Conservation (phyloP, 1,140 invertebrate species). For the Cotesia glomerata region DNA sequence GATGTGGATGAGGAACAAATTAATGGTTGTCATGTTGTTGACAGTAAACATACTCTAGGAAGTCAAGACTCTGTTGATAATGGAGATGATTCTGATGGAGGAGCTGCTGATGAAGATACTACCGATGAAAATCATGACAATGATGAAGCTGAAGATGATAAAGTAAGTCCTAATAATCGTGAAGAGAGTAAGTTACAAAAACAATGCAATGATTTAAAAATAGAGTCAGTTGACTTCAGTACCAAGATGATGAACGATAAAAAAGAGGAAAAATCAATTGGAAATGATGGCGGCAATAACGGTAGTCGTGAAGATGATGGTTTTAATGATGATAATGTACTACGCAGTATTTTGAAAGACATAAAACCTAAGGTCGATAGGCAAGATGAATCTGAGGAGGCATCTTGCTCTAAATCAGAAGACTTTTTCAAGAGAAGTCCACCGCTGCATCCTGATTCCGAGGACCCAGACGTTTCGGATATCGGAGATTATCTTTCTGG, state of each 20-base stretch:
- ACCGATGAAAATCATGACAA: background rate
- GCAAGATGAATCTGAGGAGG: conserved; percentile 2
- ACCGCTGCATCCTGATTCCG: conserved; percentile 29
- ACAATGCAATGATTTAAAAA: background rate
- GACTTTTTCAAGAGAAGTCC: conserved; percentile 5
- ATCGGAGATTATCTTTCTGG: conserved; percentile 45
- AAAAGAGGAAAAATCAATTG: conserved; percentile 39
- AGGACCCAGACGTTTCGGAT: conserved; percentile 48
- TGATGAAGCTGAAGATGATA: conserved; percentile 48
- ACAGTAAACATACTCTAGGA: background rate
- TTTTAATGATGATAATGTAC: conserved; percentile 11
- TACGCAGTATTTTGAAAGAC: background rate
- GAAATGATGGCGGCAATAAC: background rate
- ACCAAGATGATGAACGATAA: conserved; percentile 34
- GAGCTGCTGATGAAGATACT: background rate
- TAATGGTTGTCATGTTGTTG: background rate
- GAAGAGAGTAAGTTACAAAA: conserved; percentile 42
- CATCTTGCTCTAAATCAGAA: conserved; percentile 22
- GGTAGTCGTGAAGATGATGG: conserved; percentile 16
- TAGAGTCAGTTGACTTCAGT: too few species aligned
- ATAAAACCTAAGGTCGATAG: conserved; percentile 20
- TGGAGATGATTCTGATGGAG: conserved; percentile 35
- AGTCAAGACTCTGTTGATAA: background rate
- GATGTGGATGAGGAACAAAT: background rate
- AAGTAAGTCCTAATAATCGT: background rate